A percentile compares a stretch with the other conserved stretches of the same genome.
Evolutionary conservation across 2,113 vertebrate species (phyloP).

Genomic region (Parus major): DNA sequence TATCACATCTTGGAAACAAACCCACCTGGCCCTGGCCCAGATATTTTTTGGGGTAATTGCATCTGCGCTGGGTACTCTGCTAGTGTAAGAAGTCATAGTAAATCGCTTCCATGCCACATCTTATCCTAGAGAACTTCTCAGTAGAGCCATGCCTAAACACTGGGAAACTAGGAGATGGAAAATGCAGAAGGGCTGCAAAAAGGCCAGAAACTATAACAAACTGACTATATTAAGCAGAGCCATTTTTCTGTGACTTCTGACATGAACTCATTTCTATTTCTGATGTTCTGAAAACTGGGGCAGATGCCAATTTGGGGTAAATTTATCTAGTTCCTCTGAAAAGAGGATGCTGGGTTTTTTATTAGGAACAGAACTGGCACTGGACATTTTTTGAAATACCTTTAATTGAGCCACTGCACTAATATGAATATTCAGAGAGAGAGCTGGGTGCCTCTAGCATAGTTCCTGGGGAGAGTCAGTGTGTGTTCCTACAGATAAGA

Average conservation of each 20-base stretch:
- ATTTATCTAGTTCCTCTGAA: background rate
- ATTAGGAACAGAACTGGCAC: background rate
- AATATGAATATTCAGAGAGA: slow-evolving; percentile 6
- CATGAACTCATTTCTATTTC: slow-evolving; percentile 44
- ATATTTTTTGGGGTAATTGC: background rate
- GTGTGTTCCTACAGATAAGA: background rate
- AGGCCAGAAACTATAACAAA: background rate
- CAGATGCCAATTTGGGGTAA: background rate
- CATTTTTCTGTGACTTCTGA: slow-evolving; percentile 6
- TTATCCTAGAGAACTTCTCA: background rate
- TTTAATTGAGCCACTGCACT: background rate
- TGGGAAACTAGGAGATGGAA: background rate
- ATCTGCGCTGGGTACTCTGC: background rate
- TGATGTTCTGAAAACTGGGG: slow-evolving; percentile 37
- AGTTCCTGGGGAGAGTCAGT: background rate
- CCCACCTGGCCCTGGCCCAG: background rate
- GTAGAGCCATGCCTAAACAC: background rate
- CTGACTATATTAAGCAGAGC: slow-evolving; percentile 7
- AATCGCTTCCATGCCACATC: background rate
- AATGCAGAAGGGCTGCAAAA: background rate
- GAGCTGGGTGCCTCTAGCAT: background rate
- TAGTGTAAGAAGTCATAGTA: background rate
- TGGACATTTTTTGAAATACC: background rate
- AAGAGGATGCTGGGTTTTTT: background rate
- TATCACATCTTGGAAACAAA: background rate